Evolutionary conservation across 1,140 invertebrate species (phyloP), one percentile per base, ranked within the genome.

Genomic region (Caenorhabditis briggsae): DNA sequence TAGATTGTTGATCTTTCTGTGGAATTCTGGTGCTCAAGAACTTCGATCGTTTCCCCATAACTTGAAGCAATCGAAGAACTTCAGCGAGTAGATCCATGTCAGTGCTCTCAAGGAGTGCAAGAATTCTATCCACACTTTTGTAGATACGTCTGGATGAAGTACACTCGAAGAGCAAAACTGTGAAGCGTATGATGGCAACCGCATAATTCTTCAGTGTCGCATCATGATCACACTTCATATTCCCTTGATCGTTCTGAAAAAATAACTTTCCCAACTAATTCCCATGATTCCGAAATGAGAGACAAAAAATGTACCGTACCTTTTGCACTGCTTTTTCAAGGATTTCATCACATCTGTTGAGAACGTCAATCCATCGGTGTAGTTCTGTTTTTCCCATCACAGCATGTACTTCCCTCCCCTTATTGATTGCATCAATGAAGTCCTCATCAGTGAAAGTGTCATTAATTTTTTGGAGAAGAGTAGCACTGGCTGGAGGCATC

Each of bases 131-230:
- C 12, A 87, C 70, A 55, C 74, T 82, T 48, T 64, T 70, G 82
- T 88, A 88, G 18, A 88, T 65, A 12, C 86, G 41, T 64, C 88
- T 85, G 43, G 88, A 82, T 11, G 85, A 88, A 23, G 86, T 88
- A 56, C 82, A 84, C 56, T 88, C 88, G 87, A 88, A 88, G 5
- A 88, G 61, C 16, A 64, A 55, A 20, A 70, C 86, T 8, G 86
- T 83, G 58, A 86, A 86, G 5, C 70, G 46, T n/a, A 86, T 16
- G 20, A 64, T 43, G 14, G 50, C 46, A 16, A 84, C 33, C n/a
- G 61, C 61, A 16, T 58, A 18, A 18, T 83, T 55, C n/a, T 64
- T 82, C 8, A 82, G 78, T 85, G 18, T 11, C 7, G 20, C 16
- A 16, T 53, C 65, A 43, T 84, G 16, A 46, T 82, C 48, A 12